Conservation (phyloP, 2,888 invertebrate species). For the Hirtodrosophila alboralis region DNA sequence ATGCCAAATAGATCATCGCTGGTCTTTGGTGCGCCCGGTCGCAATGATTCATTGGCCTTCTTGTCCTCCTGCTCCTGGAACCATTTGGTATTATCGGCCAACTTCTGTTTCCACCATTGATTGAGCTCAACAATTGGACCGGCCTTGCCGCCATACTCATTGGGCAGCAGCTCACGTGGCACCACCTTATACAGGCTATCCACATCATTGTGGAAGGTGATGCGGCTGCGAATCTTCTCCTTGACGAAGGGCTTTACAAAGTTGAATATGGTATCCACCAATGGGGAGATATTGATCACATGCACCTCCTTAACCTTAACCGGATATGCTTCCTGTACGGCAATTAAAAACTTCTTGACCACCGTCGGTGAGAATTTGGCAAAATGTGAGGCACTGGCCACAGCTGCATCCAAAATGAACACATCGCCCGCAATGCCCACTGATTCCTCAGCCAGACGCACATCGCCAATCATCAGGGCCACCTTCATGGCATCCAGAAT, state of each 20-base stretch:
- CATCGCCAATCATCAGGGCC: constrained; percentile 93
- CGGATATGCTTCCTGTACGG: constrained; percentile 94
- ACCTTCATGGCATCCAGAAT: constrained; percentile 92
- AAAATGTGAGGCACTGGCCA: constrained; percentile 91
- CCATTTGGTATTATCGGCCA: constrained; percentile 91
- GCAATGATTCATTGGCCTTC: constrained; percentile 91
- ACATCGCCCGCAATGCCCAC: constrained; percentile 94
- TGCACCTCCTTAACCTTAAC: constrained; percentile 94
- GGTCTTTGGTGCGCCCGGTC: constrained; percentile 93
- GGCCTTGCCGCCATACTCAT: constrained; percentile 93
- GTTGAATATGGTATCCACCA: constrained; percentile 93
- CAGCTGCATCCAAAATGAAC: constrained; percentile 91
- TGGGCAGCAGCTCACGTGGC: constrained; percentile 91
- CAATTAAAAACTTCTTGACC: constrained; percentile 93
- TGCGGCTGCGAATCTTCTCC: constrained; percentile 93
- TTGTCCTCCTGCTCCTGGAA: constrained; percentile 91
- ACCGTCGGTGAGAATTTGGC: constrained; percentile 92
- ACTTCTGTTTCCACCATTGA: constrained; percentile 91
- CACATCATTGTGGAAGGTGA: constrained; percentile 90
- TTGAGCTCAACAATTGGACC: constrained; percentile 90
- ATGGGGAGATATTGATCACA: constrained; percentile 92
- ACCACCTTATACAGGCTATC: constrained; percentile 91
- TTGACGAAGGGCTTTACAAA: constrained; percentile 94
- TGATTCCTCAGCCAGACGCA: constrained; percentile 90
- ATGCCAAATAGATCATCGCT: constrained; percentile 94